Base-by-base conservation (phyloP, 2,797 vertebrate genomes). In the Sebastiscus tertius region DNA sequence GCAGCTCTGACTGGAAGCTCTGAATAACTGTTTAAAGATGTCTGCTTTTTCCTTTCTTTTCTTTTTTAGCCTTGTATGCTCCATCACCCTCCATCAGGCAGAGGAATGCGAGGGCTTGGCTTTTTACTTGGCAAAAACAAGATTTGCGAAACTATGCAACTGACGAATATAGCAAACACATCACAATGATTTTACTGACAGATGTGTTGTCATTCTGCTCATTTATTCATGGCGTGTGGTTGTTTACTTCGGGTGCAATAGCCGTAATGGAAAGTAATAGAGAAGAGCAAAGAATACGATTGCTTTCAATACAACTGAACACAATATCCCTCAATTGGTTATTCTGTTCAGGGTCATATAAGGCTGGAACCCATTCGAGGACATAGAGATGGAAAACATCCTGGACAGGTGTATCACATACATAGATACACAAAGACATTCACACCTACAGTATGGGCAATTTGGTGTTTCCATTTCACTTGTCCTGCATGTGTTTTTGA, bases 1-100 rank as follows among this genome's bases (percentile, higher is more conserved):
- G 84, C 80, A 27, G 74, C 71, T 76, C 84, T 81, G 46, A 84
- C 87, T 91, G 79, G 79, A 82, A 88, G 66, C 76, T 79, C 59
- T 82, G 80, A 89, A 76, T 86, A 89, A 90, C 79, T 14, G 78
- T 81, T 93, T 87, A 89, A 93, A 94, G 86, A 93, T 91, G 88
- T 85, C 67, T 70, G 1, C n/a, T 66, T 55, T 42, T n/a, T 59
- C 77, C 67, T 67, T 62, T 67, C 71, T 77, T 77, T 66, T 56
- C 13, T 54, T 67, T 33, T 54, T 66, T 73, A 77, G 71, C 70
- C 66, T 79, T 36, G 22, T 31, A 26, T 79, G 66, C 84, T 91
- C 74, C 85, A 82, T 90, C 85, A 55, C 67, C 84, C 88, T 84
- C 83, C 75, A 62, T 84, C 89, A 77, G 58, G 58, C 58, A 4